These are phyloP conservation scores for Tipula helvola DNA, from an alignment of 2,888 invertebrate genomes.

Conservation along the genomic window DNA sequence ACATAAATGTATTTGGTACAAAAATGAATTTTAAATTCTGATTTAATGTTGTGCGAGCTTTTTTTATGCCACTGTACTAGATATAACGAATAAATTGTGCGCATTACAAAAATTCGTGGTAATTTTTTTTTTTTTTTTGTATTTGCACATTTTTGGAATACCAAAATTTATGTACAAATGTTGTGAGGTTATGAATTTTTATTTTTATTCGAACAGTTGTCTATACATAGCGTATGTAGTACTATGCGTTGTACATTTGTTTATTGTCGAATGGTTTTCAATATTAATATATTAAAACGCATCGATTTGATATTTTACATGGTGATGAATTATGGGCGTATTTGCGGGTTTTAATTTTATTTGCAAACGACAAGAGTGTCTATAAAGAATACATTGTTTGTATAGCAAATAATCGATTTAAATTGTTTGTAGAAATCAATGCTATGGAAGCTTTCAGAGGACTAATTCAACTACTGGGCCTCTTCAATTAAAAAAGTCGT, in stretches of 20 bases:
- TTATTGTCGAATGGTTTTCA: not conserved
- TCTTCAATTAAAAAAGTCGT: too few relatives aligned
- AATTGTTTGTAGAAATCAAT: too few relatives aligned
- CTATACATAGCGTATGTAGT: not conserved
- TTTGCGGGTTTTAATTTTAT: too few relatives aligned
- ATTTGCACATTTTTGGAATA: not conserved
- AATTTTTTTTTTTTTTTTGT: not conserved
- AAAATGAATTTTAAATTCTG: not conserved
- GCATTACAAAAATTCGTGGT: not conserved
- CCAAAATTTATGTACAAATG: not conserved
- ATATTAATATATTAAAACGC: too few relatives aligned
- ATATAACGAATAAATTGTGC: not conserved
- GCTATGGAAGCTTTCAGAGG: too few relatives aligned
- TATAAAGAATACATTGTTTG: too few relatives aligned
- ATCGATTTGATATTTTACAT: too few relatives aligned
- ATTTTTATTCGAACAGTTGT: not conserved
- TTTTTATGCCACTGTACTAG: not conserved
- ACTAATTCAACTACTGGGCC: too few relatives aligned
- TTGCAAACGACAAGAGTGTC: too few relatives aligned
- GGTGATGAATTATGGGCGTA: too few relatives aligned
- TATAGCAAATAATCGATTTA: too few relatives aligned
- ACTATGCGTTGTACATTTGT: not conserved
- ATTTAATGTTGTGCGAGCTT: not conserved
- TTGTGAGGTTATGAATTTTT: not conserved
- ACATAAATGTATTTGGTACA: not conserved